Conservation (phyloP, 2,888 invertebrate species). For the Drosophila formosana region DNA sequence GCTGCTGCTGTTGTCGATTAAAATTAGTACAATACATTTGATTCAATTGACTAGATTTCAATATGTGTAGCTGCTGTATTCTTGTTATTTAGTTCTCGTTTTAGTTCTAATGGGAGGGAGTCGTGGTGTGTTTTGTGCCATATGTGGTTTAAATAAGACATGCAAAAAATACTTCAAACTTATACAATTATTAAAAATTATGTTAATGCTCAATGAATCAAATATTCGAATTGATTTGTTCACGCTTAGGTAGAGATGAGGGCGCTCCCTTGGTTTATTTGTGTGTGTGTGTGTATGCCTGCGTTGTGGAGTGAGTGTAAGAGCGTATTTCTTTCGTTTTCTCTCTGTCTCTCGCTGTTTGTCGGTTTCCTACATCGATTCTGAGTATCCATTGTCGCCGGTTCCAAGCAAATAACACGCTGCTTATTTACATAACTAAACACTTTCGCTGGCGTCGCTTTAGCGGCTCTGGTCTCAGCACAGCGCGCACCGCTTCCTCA, state of each 20-base stretch:
- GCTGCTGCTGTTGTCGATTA: constrained; percentile 37
- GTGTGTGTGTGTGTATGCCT: constrained; percentile 34
- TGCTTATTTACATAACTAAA: constrained; percentile 89
- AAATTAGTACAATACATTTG: constrained; percentile 77
- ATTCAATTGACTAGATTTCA: constrained; percentile 80
- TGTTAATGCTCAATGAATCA: constrained; percentile 64
- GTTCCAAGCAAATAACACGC: constrained; percentile 35
- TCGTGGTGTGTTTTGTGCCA: constrained; percentile 51
- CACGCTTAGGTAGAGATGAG: constrained; percentile 54
- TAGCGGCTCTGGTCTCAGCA: constrained; percentile 97
- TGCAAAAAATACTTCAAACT: constrained; percentile 50
- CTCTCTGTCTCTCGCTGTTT: constrained; percentile 10
- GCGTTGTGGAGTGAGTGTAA: constrained; percentile 20
- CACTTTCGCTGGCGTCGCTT: constrained; percentile 97
- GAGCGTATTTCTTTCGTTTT: constrained; percentile 25
- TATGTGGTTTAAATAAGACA: constrained; percentile 41
- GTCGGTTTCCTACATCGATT: constrained; percentile 32
- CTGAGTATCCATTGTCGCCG: constrained; percentile 48
- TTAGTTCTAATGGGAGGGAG: constrained; percentile 69
- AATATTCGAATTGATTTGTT: constrained; percentile 59
- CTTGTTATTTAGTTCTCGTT: constrained; percentile 38
- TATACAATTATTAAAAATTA: constrained; percentile 48
- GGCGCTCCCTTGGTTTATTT: constrained; percentile 46
- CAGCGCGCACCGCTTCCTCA: constrained; percentile 99
- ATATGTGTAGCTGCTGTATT: constrained; percentile 67